Evolutionary conservation across 2,888 invertebrate genomes (phyloP).

Genomic region (Gandaritis pyraliata): DNA sequence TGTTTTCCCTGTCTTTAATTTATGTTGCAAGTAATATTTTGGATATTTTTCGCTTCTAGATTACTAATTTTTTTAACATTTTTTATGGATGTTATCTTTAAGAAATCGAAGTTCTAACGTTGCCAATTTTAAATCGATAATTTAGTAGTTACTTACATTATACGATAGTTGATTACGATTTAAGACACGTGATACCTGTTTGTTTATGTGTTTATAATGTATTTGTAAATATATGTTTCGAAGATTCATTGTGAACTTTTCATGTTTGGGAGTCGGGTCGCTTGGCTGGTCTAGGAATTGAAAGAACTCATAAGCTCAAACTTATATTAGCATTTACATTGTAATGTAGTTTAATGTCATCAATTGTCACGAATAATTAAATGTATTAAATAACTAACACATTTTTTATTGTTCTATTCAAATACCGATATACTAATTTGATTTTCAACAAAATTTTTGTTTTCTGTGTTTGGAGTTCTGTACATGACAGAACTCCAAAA

Average conservation of each 20-base stretch:
- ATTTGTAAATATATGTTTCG: slow-evolving; percentile 54
- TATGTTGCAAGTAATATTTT: too few relatives aligned
- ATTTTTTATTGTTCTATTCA: slow-evolving; percentile 33
- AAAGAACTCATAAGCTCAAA: slow-evolving; percentile 80
- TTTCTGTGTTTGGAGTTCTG: too few relatives aligned
- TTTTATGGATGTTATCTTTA: slow-evolving; percentile 17
- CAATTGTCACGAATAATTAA: slow-evolving; percentile 79
- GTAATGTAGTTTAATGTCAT: slow-evolving; percentile 69
- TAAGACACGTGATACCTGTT: slow-evolving; percentile 27
- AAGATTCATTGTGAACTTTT: slow-evolving; percentile 52
- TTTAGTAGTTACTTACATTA: slow-evolving; percentile 15
- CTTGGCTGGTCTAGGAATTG: slow-evolving; percentile 81
- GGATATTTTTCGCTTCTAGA: too few relatives aligned
- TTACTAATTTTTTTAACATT: background rate
- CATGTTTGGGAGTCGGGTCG: slow-evolving; percentile 57
- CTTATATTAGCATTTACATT: slow-evolving; percentile 69
- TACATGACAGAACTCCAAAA: too few relatives aligned
- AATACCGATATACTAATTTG: too few relatives aligned
- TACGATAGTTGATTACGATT: slow-evolving; percentile 15
- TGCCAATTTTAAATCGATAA: slow-evolving; percentile 23
- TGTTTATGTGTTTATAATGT: slow-evolving; percentile 50
- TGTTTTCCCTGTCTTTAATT: background rate
- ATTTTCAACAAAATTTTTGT: too few relatives aligned
- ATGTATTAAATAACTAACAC: slow-evolving; percentile 64
- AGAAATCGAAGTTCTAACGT: slow-evolving; percentile 20